Evolutionary conservation across 2,888 invertebrate species (phyloP).

Genomic region (Scaptomyza reducta): DNA sequence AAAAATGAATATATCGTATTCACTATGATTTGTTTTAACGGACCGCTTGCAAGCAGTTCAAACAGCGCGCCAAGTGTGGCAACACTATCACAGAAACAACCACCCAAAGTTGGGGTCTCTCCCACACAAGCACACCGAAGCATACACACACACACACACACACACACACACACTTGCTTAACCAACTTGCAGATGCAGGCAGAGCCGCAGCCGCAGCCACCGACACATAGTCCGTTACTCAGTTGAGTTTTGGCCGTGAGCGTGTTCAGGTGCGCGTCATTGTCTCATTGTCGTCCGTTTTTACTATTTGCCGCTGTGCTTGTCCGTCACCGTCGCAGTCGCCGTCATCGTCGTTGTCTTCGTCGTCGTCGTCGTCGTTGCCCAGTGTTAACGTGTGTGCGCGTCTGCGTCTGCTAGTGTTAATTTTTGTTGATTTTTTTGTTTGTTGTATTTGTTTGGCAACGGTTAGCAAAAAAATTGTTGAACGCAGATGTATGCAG

Average conservation of each 20-base stretch:
- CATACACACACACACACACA: slow-evolving; percentile 3
- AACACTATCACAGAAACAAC: slow-evolving; percentile 53
- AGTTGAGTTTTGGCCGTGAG: slow-evolving; percentile 69
- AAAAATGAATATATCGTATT: not conserved
- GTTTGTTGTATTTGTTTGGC: slow-evolving; percentile 53
- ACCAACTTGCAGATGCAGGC: slow-evolving; percentile 51
- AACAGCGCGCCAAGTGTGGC: slow-evolving; percentile 44
- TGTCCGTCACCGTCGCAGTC: slow-evolving; percentile 27
- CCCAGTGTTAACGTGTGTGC: slow-evolving; percentile 57
- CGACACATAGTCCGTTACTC: slow-evolving; percentile 49
- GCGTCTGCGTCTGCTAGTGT: slow-evolving; percentile 64
- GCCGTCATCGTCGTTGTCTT: slow-evolving; percentile 28
- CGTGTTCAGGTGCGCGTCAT: slow-evolving; percentile 56
- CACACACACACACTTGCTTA: slow-evolving; percentile 33
- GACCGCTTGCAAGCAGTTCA: slow-evolving; percentile 20
- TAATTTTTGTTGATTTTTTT: slow-evolving; percentile 40
- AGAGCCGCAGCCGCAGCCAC: slow-evolving; percentile 42
- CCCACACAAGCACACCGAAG: slow-evolving; percentile 36
- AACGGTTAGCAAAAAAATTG: slow-evolving; percentile 54
- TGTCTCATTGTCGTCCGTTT: slow-evolving; percentile 39
- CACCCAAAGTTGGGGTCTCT: slow-evolving; percentile 53
- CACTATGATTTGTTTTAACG: not conserved
- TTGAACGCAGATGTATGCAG: slow-evolving; percentile 42
- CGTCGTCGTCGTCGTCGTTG: slow-evolving; percentile 24
- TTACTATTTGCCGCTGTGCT: slow-evolving; percentile 33